Evolutionary conservation across 2,113 vertebrate genomes (phyloP).

Genomic region (Aegithalos caudatus): DNA sequence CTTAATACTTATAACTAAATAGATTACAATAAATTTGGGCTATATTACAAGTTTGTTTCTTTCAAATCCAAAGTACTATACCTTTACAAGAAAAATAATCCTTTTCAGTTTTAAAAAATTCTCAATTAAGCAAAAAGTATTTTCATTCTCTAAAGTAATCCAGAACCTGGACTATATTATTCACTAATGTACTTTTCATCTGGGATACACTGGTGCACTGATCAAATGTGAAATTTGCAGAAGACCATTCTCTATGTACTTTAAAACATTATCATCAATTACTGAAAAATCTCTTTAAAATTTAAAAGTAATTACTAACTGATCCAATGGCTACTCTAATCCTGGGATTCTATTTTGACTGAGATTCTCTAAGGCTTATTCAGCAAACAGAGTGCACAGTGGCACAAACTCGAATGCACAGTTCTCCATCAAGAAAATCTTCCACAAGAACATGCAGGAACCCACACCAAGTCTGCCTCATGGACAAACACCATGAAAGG

Average conservation of each 20-base stretch:
- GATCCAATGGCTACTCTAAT: not conserved
- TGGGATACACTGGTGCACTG: accelerated
- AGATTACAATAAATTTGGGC: not conserved
- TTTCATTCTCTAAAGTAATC: not conserved
- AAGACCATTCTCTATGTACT: not conserved
- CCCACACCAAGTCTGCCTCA: not conserved
- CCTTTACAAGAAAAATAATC: not conserved
- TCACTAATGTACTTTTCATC: not conserved
- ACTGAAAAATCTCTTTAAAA: not conserved
- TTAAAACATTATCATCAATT: not conserved
- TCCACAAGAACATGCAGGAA: not conserved
- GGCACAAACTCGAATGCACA: not conserved
- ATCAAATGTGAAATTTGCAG: not conserved
- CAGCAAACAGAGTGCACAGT: not conserved
- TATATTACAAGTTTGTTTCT: not conserved
- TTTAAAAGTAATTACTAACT: not conserved
- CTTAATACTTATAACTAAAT: not conserved
- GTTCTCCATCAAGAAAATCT: not conserved
- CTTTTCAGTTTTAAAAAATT: not conserved
- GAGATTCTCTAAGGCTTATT: not conserved
- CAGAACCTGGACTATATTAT: not conserved
- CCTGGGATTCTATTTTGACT: not conserved
- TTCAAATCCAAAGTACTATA: not conserved
- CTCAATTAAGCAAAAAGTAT: not conserved
- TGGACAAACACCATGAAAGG: not conserved